Base-by-base conservation (phyloP, 2,888 invertebrate species). In the Lasioglossum figueresi region DNA sequence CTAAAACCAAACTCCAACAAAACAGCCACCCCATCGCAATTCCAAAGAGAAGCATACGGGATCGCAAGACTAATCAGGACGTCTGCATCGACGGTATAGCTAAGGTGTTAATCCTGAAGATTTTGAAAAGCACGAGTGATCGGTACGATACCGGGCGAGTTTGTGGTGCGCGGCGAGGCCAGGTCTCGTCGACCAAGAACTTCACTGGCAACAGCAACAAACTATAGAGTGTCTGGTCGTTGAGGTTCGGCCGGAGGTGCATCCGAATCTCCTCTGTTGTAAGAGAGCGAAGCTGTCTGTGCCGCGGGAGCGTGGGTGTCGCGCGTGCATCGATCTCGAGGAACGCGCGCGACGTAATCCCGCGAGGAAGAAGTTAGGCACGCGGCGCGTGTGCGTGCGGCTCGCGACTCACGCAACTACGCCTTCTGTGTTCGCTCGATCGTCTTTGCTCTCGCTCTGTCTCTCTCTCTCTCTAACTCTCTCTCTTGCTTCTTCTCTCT, bases 261-360 rank as follows among this genome's bases (percentile, higher is more conserved):
- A 63, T 63, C 59, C 66, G 34, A 66, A 66, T 66, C 66, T 52
- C 3, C 66, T 34, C 34, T 31, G 23, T 34, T 66, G 66, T 19
- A 19, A 66, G 34, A 66, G 66, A n/a, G 23, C 66, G 66, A 34
- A 34, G 16, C 8, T 34, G 66, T 34, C 31, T 34, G 66, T 52
- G 52, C 14, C 16, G 31, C 4, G 66, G 19, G 1, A 27, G 83
- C 37, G 82, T 83, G 83, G 82, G 82, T 34, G 83, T 43, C n/a
- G 66, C 63, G 84, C 75, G 79, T 75, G 76, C 79, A 84, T 77
- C 84, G 78, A 79, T 82, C 75, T 63, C 81, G 43, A 27, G 43
- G 31, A 63, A 52, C 52, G 52, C 63, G 37, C 34, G 45, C 59
- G 37, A 31, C 76, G 73, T 63, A 56, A 80, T 76, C 81, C 37